phyloP scores from a whole-genome alignment of 2,797 vertebrate species.

The Semaprochilodus insignis region DNA sequence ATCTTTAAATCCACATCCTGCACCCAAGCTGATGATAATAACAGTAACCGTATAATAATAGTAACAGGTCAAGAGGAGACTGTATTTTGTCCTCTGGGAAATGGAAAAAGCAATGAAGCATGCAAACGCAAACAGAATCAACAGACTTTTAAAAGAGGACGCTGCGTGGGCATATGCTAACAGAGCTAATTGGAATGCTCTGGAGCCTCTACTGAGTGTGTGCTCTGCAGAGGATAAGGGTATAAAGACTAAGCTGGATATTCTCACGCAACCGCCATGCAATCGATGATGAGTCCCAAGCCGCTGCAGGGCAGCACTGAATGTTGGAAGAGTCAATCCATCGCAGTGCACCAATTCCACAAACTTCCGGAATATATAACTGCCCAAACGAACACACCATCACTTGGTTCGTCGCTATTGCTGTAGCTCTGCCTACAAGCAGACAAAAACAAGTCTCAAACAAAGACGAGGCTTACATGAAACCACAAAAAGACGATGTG shows the following conservation, averaged over 20 bases:
- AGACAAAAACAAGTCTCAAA: too few species aligned
- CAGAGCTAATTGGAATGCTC: not conserved
- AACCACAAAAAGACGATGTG: too few species aligned
- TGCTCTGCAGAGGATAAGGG: constrained; percentile 20
- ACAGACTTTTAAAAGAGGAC: not conserved
- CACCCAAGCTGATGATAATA: not conserved
- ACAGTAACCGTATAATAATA: not conserved
- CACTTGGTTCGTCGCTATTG: not conserved
- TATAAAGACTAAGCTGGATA: constrained; percentile 20
- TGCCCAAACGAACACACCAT: not conserved
- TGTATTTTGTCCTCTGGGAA: not conserved
- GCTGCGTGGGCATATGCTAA: not conserved
- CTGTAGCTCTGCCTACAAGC: too few species aligned
- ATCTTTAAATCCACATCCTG: not conserved
- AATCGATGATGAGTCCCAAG: not conserved
- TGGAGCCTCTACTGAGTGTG: constrained; percentile 4
- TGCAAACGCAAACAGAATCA: not conserved
- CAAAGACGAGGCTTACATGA: not conserved
- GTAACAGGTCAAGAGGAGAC: not conserved
- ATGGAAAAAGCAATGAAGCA: not conserved
- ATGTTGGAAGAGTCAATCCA: not conserved
- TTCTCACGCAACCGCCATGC: constrained; percentile 30
- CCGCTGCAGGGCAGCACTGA: not conserved
- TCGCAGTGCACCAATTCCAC: not conserved
- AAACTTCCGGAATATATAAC: not conserved